Percentiles rank a stretch among this genome's conserved stretches.
Conservation (phyloP, 2,797 vertebrate species). For the Champsocephalus gunnari region DNA sequence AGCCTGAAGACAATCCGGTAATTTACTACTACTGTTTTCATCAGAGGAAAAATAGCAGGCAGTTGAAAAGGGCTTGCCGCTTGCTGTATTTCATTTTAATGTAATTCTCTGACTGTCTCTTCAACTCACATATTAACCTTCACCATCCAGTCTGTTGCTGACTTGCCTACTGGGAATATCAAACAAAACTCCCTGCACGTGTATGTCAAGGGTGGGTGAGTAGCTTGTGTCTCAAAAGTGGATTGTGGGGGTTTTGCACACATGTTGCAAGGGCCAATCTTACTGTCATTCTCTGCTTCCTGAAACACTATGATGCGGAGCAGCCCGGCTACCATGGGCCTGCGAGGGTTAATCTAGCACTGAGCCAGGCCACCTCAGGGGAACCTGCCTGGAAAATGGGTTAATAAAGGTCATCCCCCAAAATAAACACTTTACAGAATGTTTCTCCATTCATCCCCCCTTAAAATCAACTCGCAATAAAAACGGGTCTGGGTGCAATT, state of each 20-base stretch:
- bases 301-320: slow-evolving; percentile 83
- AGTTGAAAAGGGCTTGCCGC: slow-evolving; percentile 47
- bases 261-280: slow-evolving; percentile 87
- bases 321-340: slow-evolving; percentile 87
- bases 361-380: slow-evolving; percentile 87
- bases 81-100: slow-evolving; percentile 74
- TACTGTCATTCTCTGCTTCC: slow-evolving; percentile 89
- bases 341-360: slow-evolving; percentile 90
- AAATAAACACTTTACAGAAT: slow-evolving; percentile 99
- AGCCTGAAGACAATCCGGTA: slow-evolving; percentile 58
- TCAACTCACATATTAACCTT: slow-evolving; percentile 70
- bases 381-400: slow-evolving; percentile 91
- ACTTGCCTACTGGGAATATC: slow-evolving; percentile 52
- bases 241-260: slow-evolving; percentile 67
- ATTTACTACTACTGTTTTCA: slow-evolving; percentile 68
- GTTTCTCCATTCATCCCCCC: slow-evolving; percentile 95
- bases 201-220: slow-evolving; percentile 65
- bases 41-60: slow-evolving; percentile 52
- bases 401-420: slow-evolving; percentile 99
- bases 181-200: slow-evolving; percentile 58
- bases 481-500: slow-evolving; percentile 98
- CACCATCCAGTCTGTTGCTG: slow-evolving; percentile 58
- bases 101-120: slow-evolving; percentile 50
- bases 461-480: slow-evolving; percentile 98
- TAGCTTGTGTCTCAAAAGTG: slow-evolving; percentile 62